Evolutionary conservation across 2,888 invertebrate genomes (phyloP), one percentile per base, ranked within the genome.

Genomic region (Caenorhabditis sp.): DNA sequence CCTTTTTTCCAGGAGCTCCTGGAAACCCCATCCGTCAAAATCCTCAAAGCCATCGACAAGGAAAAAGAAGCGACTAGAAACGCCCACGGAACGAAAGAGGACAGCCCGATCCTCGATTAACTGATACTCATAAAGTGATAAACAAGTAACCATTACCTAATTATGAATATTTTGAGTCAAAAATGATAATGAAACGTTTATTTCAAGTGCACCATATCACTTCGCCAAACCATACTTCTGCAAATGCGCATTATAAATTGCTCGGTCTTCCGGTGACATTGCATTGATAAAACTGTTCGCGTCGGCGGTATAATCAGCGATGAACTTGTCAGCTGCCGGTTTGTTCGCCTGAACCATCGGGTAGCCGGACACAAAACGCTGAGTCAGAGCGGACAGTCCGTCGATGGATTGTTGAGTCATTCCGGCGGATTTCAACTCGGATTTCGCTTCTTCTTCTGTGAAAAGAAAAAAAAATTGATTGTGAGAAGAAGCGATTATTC

Each of bases 171-270:
- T n/a, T n/a, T n/a, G n/a, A n/a, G n/a, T n/a, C n/a, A n/a, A n/a
- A n/a, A n/a, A n/a, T n/a, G n/a, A n/a, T n/a, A n/a, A n/a, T n/a
- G n/a, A n/a, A n/a, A n/a, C n/a, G n/a, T n/a, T n/a, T n/a, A n/a
- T n/a, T n/a, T n/a, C n/a, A n/a, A n/a, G n/a, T n/a, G n/a, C n/a
- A n/a, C n/a, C n/a, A n/a, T n/a, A n/a, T n/a, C n/a, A n/a, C n/a
- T n/a, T n/a, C n/a, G 65, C 65, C 11, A 70, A 28, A 35, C 55
- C 71, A 35, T 71, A 64, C 44, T 71, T 64, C 35, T 64, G 55
- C 62, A 64, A 44, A 13, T 47, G 47, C 32, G 55, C 44, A 2
- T 28, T 28, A 22, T 71, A 64, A 26, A 71, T 56, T 0, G 40
- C 47, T 20, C 47, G 62, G 35, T 71, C 71, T 24, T 24, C 55